Evolutionary conservation across 2,113 vertebrate genomes (phyloP).

Genomic region (Tetrao urogallus): DNA sequence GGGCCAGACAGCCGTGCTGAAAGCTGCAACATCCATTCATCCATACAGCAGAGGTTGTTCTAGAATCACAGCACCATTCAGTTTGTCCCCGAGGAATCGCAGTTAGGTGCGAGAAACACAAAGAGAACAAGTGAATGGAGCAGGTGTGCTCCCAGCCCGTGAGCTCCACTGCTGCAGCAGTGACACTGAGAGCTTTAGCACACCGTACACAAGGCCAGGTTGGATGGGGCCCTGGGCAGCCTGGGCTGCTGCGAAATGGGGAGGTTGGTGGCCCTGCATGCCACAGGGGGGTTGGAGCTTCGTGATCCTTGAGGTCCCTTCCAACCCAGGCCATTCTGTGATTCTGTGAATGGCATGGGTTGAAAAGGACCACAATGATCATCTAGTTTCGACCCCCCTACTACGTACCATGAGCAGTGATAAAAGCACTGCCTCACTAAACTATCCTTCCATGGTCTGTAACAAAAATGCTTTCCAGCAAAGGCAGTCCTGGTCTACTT

Average conservation of each 20-base stretch:
- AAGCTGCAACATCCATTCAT: background rate
- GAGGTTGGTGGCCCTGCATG: too few relatives aligned
- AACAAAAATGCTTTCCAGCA: constrained; percentile 26
- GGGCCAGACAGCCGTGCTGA: background rate
- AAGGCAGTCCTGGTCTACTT: constrained; percentile 21
- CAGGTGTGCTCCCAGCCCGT: background rate
- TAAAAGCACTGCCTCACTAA: background rate
- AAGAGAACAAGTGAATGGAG: background rate
- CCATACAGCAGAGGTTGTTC: background rate
- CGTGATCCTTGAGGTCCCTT: too few relatives aligned
- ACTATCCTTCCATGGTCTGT: background rate
- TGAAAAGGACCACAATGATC: too few relatives aligned
- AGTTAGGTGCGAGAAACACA: background rate
- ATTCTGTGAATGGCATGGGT: too few relatives aligned
- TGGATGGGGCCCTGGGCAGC: too few relatives aligned
- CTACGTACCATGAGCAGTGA: background rate
- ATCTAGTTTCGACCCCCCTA: too few relatives aligned
- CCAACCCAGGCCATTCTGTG: too few relatives aligned
- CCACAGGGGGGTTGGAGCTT: too few relatives aligned
- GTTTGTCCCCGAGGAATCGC: background rate
- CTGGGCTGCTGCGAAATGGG: too few relatives aligned
- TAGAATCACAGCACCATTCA: background rate
- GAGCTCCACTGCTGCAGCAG: background rate
- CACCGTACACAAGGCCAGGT: background rate
- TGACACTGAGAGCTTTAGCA: background rate